These are phyloP conservation scores for Baryphthengus martii DNA, from an alignment of 2,113 vertebrate species.

Conservation along the genomic window DNA sequence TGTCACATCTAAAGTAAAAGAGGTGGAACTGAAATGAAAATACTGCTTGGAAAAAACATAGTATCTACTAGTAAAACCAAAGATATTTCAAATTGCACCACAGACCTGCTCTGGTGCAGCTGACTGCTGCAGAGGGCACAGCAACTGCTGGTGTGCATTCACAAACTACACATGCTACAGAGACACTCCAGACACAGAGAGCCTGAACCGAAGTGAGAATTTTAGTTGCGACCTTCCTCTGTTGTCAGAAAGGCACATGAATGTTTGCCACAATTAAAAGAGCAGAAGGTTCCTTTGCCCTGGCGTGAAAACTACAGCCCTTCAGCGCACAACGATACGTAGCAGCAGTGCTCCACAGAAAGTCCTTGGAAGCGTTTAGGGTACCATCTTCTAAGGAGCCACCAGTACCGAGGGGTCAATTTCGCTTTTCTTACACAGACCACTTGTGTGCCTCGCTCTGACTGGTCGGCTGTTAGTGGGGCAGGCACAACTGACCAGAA, in stretches of 20 bases:
- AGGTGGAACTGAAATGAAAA: background rate
- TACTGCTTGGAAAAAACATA: background rate
- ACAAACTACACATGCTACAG: background rate
- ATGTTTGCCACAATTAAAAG: background rate
- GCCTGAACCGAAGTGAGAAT: background rate
- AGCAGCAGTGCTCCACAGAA: background rate
- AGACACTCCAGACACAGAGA: background rate
- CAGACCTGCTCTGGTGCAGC: background rate
- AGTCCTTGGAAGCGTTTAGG: background rate
- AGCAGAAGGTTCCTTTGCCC: background rate
- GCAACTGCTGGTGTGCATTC: background rate
- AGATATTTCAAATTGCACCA: background rate
- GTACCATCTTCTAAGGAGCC: background rate
- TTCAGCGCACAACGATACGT: background rate
- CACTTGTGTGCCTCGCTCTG: background rate
- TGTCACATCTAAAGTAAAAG: background rate
- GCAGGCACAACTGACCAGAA: background rate
- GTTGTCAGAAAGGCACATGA: background rate
- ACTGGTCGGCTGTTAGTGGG: background rate
- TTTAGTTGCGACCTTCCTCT: background rate
- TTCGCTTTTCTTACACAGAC: background rate
- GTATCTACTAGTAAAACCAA: background rate
- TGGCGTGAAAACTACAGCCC: background rate
- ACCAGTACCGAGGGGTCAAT: background rate
- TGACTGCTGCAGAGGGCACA: background rate